Evolutionary conservation across 1,140 invertebrate genomes (phyloP).

Genomic region (Aphelinus atriplicis): DNA sequence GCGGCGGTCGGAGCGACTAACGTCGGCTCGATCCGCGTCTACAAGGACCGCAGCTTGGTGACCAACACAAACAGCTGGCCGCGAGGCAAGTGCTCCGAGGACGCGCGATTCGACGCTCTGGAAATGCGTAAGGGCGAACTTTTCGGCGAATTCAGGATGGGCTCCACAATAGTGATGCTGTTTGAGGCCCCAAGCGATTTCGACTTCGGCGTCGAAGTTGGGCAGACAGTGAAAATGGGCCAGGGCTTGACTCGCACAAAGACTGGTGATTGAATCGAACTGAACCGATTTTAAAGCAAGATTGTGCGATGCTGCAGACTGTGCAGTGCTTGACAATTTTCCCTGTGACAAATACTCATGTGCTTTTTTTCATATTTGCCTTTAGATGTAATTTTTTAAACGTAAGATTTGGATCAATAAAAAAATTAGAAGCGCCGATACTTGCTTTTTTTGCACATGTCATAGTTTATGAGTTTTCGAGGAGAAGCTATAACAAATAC

Average conservation of each 20-base stretch:
- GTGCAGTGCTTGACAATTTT: too few species aligned
- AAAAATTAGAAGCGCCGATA: too few species aligned
- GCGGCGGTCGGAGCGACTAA: slow-evolving; percentile 98
- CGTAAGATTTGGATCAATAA: too few species aligned
- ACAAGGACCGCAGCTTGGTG: slow-evolving; percentile 83
- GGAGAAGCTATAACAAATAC: too few species aligned
- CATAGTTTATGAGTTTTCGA: too few species aligned
- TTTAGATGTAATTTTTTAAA: too few species aligned
- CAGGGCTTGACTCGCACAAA: slow-evolving; percentile 33
- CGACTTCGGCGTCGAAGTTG: slow-evolving; percentile 59
- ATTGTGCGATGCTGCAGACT: too few species aligned
- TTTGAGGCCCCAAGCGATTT: slow-evolving; percentile 96
- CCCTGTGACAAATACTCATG: too few species aligned
- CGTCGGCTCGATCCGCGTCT: slow-evolving; percentile 95
- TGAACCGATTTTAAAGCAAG: too few species aligned
- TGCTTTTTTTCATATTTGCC: too few species aligned
- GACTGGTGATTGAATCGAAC: too few species aligned
- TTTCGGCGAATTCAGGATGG: slow-evolving; percentile 97
- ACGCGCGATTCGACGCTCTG: slow-evolving; percentile 64
- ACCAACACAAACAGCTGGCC: slow-evolving; percentile 76
- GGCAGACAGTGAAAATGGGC: slow-evolving; percentile 55
- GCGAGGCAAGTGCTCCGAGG: slow-evolving; percentile 62
- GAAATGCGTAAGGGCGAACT: slow-evolving; percentile 83
- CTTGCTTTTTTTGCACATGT: too few species aligned
- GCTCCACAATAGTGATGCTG: slow-evolving; percentile 95